Conservation (phyloP, 2,113 vertebrate species). For the Arenaria interpres region DNA sequence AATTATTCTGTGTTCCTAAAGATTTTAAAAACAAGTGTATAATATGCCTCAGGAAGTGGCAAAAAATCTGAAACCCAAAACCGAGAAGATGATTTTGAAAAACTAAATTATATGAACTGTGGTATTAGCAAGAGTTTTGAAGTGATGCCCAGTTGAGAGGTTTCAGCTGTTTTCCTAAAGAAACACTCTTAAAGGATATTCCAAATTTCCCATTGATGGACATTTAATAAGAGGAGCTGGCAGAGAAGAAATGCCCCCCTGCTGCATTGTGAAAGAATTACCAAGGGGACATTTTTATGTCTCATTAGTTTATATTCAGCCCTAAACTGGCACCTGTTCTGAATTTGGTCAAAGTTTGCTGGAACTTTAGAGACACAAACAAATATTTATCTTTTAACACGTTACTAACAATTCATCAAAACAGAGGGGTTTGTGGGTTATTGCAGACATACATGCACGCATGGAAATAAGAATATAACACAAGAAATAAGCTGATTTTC, state of each 20-base stretch:
- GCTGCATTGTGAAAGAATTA: slow-evolving; percentile 19
- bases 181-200: neutral
- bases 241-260: slow-evolving; percentile 18
- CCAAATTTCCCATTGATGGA: neutral
- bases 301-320: slow-evolving; percentile 47
- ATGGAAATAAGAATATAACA: neutral
- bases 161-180: neutral
- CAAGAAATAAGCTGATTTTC: neutral
- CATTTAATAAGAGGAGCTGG: slow-evolving; percentile 31
- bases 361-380: neutral
- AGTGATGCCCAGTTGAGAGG: neutral
- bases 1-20: neutral
- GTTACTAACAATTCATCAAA: neutral
- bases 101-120: neutral
- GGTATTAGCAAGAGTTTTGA: neutral
- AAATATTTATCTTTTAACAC: neutral
- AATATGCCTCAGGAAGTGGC: neutral
- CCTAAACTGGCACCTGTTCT: neutral
- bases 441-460: neutral
- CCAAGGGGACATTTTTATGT: slow-evolving; percentile 22
- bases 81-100: neutral
- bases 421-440: neutral
- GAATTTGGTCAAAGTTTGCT: neutral
- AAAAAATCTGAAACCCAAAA: neutral
- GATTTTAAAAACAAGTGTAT: neutral